These are phyloP conservation scores for Somateria mollissima DNA, from an alignment of 2,797 vertebrate species.

Conservation along the genomic window DNA sequence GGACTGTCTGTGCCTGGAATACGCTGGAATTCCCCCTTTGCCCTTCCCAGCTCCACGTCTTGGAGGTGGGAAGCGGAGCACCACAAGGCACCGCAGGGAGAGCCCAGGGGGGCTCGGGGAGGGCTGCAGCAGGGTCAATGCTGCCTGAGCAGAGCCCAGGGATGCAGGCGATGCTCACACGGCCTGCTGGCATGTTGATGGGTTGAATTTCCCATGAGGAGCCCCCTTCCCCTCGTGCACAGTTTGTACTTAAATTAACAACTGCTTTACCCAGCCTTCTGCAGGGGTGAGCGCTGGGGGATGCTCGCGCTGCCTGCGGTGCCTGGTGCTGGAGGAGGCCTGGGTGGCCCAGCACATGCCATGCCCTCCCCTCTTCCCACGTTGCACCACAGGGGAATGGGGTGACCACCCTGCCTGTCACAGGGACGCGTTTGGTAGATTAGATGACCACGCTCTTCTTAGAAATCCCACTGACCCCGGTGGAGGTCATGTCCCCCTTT, in stretches of 20 bases:
- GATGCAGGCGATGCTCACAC: not conserved
- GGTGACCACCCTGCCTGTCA: not conserved
- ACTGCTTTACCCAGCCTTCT: not conserved
- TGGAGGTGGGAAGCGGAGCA: not conserved
- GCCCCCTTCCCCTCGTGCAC: not conserved
- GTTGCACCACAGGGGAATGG: not conserved
- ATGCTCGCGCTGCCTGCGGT: not conserved
- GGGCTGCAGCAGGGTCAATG: not conserved
- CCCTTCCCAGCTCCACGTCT: not conserved
- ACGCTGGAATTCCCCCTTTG: conserved; percentile 43
- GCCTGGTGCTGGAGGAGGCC: not conserved
- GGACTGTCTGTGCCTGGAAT: conserved; percentile 30
- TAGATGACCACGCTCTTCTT: conserved; percentile 41
- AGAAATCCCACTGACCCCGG: conserved; percentile 27
- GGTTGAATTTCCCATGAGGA: not conserved
- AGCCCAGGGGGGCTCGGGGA: not conserved
- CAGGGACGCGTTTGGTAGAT: not conserved
- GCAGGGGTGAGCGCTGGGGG: not conserved
- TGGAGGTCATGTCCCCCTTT: not conserved
- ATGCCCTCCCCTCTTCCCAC: not conserved
- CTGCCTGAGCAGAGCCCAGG: not conserved
- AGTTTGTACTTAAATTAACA: not conserved
- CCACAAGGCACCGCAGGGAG: accelerated
- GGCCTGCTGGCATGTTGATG: not conserved
- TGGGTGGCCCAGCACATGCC: accelerated